These are phyloP conservation scores for Monopis laevigella DNA, from an alignment of 2,888 invertebrate species.

Conservation along the genomic window DNA sequence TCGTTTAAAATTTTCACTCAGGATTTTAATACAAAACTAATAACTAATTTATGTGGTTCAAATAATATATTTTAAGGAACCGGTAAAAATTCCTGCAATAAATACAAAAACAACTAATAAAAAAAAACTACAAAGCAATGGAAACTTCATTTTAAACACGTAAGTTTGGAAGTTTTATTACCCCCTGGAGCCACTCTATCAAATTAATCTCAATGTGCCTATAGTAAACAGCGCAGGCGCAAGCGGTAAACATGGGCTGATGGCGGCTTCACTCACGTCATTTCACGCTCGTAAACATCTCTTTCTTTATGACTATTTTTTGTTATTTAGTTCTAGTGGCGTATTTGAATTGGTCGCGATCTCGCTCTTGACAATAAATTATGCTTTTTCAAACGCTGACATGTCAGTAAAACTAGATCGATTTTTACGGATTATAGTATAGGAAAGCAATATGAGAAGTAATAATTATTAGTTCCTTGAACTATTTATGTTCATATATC, in stretches of 20 bases:
- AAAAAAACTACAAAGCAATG: too few relatives aligned
- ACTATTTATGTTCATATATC: too few relatives aligned
- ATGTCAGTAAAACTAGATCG: slow-evolving; percentile 64
- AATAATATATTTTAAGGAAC: too few relatives aligned
- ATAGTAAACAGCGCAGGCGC: slow-evolving; percentile 46
- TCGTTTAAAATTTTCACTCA: too few relatives aligned
- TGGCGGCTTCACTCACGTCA: slow-evolving; percentile 41
- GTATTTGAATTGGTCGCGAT: slow-evolving; percentile 61
- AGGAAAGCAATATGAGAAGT: slow-evolving; percentile 51
- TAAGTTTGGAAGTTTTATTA: too few relatives aligned
- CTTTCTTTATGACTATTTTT: slow-evolving; percentile 57
- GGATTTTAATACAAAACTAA: too few relatives aligned
- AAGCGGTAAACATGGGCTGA: slow-evolving; percentile 11
- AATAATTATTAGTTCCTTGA: slow-evolving; percentile 60
- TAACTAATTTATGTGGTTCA: too few relatives aligned
- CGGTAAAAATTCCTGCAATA: too few relatives aligned
- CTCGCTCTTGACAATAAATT: slow-evolving; percentile 63
- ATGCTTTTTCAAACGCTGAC: slow-evolving; percentile 64
- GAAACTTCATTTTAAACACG: too few relatives aligned
- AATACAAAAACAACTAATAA: too few relatives aligned
- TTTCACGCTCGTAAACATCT: slow-evolving; percentile 64
- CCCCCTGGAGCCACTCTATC: too few relatives aligned
- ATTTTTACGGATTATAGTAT: slow-evolving; percentile 64
- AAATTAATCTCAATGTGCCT: too few relatives aligned
- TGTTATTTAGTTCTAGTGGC: slow-evolving; percentile 63